Evolutionary conservation across 2,888 invertebrate genomes (phyloP), one percentile per base, ranked within the genome.

Genomic region (Ceraclea dissimilis): DNA sequence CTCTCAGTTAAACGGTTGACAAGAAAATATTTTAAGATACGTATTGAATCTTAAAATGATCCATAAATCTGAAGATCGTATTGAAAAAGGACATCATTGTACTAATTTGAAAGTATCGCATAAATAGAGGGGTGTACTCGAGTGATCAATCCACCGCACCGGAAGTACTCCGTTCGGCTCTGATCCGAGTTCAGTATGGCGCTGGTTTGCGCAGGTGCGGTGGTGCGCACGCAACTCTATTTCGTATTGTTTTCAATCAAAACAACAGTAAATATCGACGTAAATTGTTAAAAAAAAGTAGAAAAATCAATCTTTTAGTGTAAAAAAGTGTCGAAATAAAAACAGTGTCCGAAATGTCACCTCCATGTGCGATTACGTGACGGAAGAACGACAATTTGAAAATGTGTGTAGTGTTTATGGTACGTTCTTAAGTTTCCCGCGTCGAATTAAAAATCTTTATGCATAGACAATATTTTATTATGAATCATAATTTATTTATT

Each of bases 151-250:
- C 31, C 48, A 26, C 43, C 51, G 49, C 52, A 46, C 61, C 61
- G 61, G 61, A 61, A 60, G 59, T 52, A 17, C 52, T 54, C 51
- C 43, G 57, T 50, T 47, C 52, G 47, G 51, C 66, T 68, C 66
- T 64, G 65, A 61, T 65, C 54, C 59, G 65, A 69, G 69, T 64
- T 71, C 70, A 67, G 65, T 63, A 63, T 51, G 56, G 64, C 65
- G 64, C 66, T 67, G 68, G 69, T 69, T 67, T 67, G 63, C 63
- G 64, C 65, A 64, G 67, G 66, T 67, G 70, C 71, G 75, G 72
- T 74, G 66, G 64, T 69, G 69, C 74, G 76, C 78, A 78, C 77
- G 76, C 75, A 72, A 70, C 75, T 73, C 77, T 43, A 46, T 34
- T 43, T 26, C 44, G 20, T 39, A 8, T 39, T 39, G 39, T 39